Evolutionary conservation across 2,888 invertebrate genomes (phyloP).

Genomic region (Drosophila nr. fundita): DNA sequence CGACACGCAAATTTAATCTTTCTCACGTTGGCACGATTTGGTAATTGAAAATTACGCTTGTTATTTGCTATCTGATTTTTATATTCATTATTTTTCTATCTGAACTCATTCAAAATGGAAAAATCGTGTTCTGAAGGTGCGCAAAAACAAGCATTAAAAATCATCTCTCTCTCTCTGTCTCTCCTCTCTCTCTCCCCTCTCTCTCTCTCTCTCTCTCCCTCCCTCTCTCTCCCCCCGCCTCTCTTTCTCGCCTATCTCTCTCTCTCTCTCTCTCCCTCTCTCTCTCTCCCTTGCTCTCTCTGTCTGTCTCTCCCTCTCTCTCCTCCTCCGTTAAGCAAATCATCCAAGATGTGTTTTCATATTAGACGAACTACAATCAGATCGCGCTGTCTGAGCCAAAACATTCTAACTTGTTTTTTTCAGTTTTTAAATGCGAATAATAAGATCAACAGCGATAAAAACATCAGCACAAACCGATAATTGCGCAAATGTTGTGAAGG

Average conservation of each 20-base stretch:
- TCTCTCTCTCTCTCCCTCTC: too few relatives aligned
- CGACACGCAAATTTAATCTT: conserved; percentile 62
- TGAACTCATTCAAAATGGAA: background rate
- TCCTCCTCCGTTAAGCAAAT: background rate
- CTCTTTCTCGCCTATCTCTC: too few relatives aligned
- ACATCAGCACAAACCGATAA: conserved; percentile 17
- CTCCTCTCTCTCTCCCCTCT: background rate
- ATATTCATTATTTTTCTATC: background rate
- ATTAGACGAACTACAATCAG: background rate
- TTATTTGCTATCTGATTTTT: conserved; percentile 13
- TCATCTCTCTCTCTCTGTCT: background rate
- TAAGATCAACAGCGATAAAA: conserved; percentile 22
- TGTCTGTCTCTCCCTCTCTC: rapidly evolving
- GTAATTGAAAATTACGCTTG: conserved; percentile 15
- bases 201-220: background rate
- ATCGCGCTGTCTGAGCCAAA: background rate
- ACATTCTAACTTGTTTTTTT: background rate
- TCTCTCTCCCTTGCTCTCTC: rapidly evolving
- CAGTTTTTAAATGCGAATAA: conserved; percentile 26
- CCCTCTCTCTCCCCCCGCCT: rapidly evolving
- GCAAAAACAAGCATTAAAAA: background rate
- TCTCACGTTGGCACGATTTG: conserved; percentile 61
- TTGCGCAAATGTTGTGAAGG: conserved; percentile 59
- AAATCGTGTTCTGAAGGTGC: background rate
- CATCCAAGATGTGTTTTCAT: background rate